Evolutionary conservation across 2,797 vertebrate genomes (phyloP).

Genomic region (Parauchenoglanis ngamensis): DNA sequence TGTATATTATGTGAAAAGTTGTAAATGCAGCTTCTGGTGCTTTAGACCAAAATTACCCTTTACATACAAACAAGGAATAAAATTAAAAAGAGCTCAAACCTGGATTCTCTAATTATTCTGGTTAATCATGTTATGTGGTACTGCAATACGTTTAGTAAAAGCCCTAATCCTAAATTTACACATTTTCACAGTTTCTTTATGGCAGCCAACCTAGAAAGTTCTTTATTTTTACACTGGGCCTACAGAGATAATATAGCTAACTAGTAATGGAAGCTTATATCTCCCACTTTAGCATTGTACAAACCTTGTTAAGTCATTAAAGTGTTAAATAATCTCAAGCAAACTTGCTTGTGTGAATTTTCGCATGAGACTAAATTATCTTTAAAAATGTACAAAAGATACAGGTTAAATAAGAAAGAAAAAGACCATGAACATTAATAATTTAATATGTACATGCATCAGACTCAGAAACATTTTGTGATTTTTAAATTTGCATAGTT

Average conservation of each 20-base stretch:
- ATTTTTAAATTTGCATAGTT: neutral
- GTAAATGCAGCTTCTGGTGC: neutral
- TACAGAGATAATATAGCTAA: neutral
- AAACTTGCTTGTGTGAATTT: neutral
- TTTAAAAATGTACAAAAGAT: neutral
- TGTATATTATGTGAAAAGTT: neutral
- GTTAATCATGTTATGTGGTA: neutral
- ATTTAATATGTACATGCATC: neutral
- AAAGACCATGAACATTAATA: neutral
- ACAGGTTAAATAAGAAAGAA: neutral
- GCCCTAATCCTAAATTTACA: neutral
- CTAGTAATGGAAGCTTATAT: neutral
- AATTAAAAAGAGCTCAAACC: neutral
- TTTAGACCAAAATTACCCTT: neutral
- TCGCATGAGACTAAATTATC: neutral
- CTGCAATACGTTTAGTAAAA: neutral
- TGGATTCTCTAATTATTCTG: neutral
- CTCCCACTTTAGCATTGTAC: neutral
- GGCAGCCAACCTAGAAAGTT: no score
- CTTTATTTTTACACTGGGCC: neutral
- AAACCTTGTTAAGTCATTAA: neutral
- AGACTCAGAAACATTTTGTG: neutral
- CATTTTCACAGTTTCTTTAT: no score
- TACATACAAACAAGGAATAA: constrained; percentile 1
- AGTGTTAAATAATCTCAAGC: neutral